These are phyloP conservation scores for Rhamnusium bicolor DNA, from an alignment of 2,888 invertebrate genomes.

Conservation along the genomic window DNA sequence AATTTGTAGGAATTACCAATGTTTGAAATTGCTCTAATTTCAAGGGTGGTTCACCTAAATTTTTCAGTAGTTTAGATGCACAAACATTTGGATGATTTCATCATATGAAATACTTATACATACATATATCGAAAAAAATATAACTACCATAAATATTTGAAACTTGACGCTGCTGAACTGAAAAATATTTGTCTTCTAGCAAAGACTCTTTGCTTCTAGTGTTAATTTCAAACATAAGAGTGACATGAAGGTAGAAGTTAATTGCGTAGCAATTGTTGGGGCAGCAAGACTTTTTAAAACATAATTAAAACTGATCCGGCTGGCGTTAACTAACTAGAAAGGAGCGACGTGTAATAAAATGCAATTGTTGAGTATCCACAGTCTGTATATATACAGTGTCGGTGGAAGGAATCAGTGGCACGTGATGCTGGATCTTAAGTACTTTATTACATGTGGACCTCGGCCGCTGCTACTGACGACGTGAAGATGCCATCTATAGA, in stretches of 20 bases:
- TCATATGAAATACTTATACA: no score
- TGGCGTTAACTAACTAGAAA: slow-evolving; percentile 20
- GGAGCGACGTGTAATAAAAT: slow-evolving; percentile 14
- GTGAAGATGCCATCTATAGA: slow-evolving; percentile 27
- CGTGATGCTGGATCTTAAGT: slow-evolving; percentile 29
- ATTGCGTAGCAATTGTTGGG: neutral
- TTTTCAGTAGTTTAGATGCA: no score
- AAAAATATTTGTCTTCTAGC: neutral
- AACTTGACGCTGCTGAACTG: no score
- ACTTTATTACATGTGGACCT: slow-evolving; percentile 22
- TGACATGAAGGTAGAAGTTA: neutral
- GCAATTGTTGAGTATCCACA: slow-evolving; percentile 4
- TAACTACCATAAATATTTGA: no score
- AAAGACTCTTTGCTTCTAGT: no score
- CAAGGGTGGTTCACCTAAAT: no score
- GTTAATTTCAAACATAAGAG: neutral
- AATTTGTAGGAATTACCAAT: no score
- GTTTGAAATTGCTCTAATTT: no score
- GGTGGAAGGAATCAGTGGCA: slow-evolving; percentile 17
- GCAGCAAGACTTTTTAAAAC: slow-evolving; percentile 9
- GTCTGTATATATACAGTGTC: slow-evolving; percentile 5
- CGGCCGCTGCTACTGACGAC: slow-evolving; percentile 21
- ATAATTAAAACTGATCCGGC: slow-evolving; percentile 11
- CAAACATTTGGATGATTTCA: no score
- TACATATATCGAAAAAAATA: no score